Conservation (phyloP, 2,113 vertebrate species). For the Anthoscopus minutus region DNA sequence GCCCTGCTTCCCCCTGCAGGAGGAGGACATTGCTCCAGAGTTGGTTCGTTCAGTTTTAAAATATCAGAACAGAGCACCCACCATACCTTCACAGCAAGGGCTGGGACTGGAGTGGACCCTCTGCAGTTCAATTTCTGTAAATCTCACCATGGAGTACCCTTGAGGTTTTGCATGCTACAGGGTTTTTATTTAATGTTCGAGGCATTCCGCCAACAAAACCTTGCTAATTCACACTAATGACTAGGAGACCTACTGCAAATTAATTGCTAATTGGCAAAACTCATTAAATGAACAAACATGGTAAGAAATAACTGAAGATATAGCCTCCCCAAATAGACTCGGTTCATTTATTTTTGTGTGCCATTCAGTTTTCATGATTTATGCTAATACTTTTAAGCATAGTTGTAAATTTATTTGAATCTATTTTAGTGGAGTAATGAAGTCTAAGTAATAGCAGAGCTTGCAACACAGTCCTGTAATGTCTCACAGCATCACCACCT, state of each 20-base stretch:
- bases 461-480: background rate
- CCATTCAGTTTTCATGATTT: background rate
- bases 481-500: background rate
- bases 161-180: background rate
- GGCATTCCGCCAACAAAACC: background rate
- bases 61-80: background rate
- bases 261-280: constrained; percentile 48
- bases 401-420: background rate
- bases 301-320: background rate
- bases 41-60: background rate
- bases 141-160: background rate
- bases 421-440: background rate
- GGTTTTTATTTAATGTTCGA: background rate
- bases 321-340: background rate
- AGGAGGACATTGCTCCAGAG: background rate
- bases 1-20: background rate
- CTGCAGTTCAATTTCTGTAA: background rate
- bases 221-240: constrained; percentile 38
- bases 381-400: constrained; percentile 7
- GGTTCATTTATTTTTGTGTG: background rate
- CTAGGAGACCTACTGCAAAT: background rate
- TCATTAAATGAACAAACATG: constrained; percentile 38
- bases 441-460: background rate
- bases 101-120: background rate
- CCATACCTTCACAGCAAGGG: background rate